Base-by-base conservation (phyloP, 2,888 invertebrate genomes). In the Dendrolimus pini region DNA sequence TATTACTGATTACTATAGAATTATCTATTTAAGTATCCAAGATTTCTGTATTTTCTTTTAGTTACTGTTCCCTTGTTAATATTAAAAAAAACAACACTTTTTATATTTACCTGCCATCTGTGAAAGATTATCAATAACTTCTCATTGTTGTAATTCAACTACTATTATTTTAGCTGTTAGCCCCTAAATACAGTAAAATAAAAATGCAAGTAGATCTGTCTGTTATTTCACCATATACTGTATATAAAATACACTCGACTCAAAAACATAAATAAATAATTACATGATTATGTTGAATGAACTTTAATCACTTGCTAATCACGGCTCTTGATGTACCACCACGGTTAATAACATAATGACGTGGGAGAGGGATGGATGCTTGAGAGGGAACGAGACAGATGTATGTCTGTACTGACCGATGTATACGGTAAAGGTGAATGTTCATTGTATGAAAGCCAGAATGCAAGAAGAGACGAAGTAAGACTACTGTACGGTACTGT, bases 231-330 rank as follows among this genome's bases (percentile, higher is more conserved):
- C 7, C 63, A 9, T 77, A 75, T 78, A 76, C 86, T 82, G 60
- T 42, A 61, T 70, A 83, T 82, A 88, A 86, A 86, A 88, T 85
- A 84, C 80, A 87, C 88, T 84, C 79, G 80, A 68, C 73, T 82
- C 78, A 82, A 83, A 83, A 88, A 86, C 86, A 88, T 84, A 88
- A 88, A 89, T 89, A 89, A 89, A 89, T 88, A 88, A 89, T 87
- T 85, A 85, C 85, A 83, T 83, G 87, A 88, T 88, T 87, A 88
- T 82, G 80, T 83, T 84, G 88, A 87, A 89, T 87, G 86, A 80
- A 76, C 78, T 85, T 82, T 89, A 89, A 89, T 89, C 85, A 86
- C 78, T 78, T 78, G 87, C 86, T 89, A 88, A 89, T 89, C 86
- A 89, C 83, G 76, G 83, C 77, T 82, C 81, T 85, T 81, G 80